Evolutionary conservation across 2,797 vertebrate species (phyloP).

Genomic region (Amniataba percoides): DNA sequence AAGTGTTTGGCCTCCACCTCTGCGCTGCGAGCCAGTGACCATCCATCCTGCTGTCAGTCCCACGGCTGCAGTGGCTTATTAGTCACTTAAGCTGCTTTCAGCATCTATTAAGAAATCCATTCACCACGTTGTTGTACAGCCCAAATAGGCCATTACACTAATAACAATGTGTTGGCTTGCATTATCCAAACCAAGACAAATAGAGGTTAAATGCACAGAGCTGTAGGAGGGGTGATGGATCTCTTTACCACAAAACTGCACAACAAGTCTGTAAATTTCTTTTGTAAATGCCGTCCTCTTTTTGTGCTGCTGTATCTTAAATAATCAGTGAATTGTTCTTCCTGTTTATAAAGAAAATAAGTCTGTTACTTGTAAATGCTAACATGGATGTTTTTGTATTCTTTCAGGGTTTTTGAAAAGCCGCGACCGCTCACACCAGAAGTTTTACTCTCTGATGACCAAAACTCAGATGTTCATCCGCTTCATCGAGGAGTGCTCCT

Average conservation of each 20-base stretch:
- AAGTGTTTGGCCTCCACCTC: conserved; percentile 47
- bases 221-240: conserved; percentile 29
- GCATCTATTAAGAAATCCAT: conserved; percentile 44
- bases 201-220: conserved; percentile 17
- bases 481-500: conserved; percentile 98
- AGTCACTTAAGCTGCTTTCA: conserved; percentile 57
- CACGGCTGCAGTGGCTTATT: conserved; percentile 35
- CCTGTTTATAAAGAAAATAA: background rate
- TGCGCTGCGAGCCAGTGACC: conserved; percentile 31
- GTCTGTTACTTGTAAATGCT: background rate
- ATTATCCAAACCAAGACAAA: conserved; percentile 51
- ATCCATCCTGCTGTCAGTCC: conserved; percentile 45
- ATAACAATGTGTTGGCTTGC: conserved; percentile 39
- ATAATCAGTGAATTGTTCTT: background rate
- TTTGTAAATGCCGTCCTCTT: background rate
- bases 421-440: conserved; percentile 97
- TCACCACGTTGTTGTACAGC: conserved; percentile 22
- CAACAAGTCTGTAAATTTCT: background rate
- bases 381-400: too few relatives aligned
- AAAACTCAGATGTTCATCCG: conserved; percentile 99
- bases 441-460: conserved; percentile 98
- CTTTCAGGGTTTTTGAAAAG: conserved; percentile 92
- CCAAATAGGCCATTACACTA: conserved; percentile 55
- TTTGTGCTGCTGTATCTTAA: background rate
- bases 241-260: conserved; percentile 6